Evolutionary conservation across 2,797 vertebrate species (phyloP).

Genomic region (Rhinatrema bivittatum): DNA sequence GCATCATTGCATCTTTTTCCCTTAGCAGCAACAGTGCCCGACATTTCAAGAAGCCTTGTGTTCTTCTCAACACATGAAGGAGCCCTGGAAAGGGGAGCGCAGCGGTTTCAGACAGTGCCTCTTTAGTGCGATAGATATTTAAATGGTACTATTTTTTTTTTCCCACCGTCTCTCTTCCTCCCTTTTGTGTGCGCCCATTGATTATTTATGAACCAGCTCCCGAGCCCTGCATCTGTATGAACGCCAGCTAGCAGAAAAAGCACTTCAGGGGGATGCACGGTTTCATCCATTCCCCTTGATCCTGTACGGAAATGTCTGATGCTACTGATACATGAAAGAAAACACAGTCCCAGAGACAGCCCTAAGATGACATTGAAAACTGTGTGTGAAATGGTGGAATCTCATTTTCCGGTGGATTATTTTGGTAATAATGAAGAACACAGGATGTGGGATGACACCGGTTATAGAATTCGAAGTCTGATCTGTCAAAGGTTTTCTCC

Average conservation of each 20-base stretch:
- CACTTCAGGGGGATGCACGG: neutral
- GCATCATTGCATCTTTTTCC: constrained; percentile 24
- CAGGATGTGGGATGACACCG: too few species aligned
- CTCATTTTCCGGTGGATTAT: too few species aligned
- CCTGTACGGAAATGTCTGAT: neutral
- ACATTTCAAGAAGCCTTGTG: too few species aligned
- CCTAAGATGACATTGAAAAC: neutral
- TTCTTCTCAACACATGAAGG: too few species aligned
- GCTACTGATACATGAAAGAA: neutral
- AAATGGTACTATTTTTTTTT: neutral
- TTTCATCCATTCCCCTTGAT: neutral
- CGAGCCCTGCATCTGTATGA: neutral
- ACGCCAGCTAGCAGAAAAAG: neutral
- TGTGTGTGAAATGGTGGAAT: too few species aligned
- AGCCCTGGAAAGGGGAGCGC: too few species aligned
- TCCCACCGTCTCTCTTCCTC: neutral
- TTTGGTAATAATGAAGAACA: too few species aligned
- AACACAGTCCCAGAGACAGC: neutral
- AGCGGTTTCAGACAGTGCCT: too few species aligned
- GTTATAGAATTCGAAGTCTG: too few species aligned
- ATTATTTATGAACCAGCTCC: neutral
- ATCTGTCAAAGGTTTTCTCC: too few species aligned
- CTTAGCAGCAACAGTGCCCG: constrained; percentile 24
- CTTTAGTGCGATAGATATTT: too few species aligned
- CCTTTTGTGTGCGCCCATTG: constrained; percentile 1